phyloP scores from a whole-genome alignment of 2,888 invertebrate genomes.

The Apotomis capreana region DNA sequence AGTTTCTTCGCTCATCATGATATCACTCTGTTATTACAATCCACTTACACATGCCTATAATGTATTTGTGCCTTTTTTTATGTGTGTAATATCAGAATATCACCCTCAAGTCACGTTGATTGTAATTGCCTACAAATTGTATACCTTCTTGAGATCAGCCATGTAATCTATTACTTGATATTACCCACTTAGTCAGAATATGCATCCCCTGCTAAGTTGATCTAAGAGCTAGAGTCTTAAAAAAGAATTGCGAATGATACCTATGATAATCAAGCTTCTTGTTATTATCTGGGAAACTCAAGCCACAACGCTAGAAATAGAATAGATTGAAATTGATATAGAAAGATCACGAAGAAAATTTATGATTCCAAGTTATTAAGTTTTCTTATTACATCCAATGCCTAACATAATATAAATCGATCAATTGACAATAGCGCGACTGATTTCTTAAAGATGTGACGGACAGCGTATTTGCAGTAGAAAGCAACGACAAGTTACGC shows the following conservation, averaged over 20 bases:
- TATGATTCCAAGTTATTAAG: too few relatives aligned
- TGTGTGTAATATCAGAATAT: too few relatives aligned
- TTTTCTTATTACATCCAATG: too few relatives aligned
- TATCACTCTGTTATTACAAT: background rate
- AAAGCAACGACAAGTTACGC: constrained; percentile 7
- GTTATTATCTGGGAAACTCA: too few relatives aligned
- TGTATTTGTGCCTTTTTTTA: background rate
- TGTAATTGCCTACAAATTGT: background rate
- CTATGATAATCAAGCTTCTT: too few relatives aligned
- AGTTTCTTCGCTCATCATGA: too few relatives aligned
- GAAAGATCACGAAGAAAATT: too few relatives aligned
- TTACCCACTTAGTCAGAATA: background rate
- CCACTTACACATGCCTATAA: background rate
- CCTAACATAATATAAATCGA: background rate
- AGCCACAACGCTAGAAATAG: too few relatives aligned
- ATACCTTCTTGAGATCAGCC: background rate
- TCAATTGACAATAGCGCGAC: background rate
- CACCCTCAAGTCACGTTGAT: background rate
- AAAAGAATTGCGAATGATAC: too few relatives aligned
- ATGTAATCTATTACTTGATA: background rate
- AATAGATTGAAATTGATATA: too few relatives aligned
- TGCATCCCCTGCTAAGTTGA: background rate
- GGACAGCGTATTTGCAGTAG: background rate
- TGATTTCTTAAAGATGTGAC: background rate
- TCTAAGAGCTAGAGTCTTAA: too few relatives aligned